Evolutionary conservation across 2,113 vertebrate species (phyloP), one percentile per base, ranked within the genome.

Genomic region (Haemorhous mexicanus): DNA sequence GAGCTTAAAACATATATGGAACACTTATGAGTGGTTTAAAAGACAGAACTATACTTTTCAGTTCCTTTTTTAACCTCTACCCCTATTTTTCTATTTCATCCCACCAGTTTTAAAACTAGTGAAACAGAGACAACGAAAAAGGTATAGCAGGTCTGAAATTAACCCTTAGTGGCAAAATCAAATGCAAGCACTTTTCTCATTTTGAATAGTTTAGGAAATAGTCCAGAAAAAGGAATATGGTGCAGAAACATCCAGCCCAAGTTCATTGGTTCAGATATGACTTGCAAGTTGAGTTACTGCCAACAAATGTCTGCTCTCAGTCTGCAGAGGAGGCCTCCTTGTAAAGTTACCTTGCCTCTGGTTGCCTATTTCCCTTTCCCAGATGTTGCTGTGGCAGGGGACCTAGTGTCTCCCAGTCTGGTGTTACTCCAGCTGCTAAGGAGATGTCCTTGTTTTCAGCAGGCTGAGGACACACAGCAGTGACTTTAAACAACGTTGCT

Each of bases 391-490:
- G 0, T 28, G 30, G 13, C 19, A 37, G 27, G 43, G 21, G 22
- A 39, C 46, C 2, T 8, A 9, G 14, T 49, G 11, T 46, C 35
- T 79, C 33, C 37, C 72, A 32, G 18, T 7, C 27, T 41, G 14
- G 20, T 37, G 61, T 23, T 37, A 13, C 32, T 91, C 46, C 63
- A 39, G 53, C 47, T 67, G 66, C 90, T 63, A 11, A 64, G 41
- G 1, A 23, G n/a, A 39, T 1, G 2, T 11, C 72, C 50, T 77
- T 0, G 0, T 39, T 53, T 28, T n/a, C 55, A 46, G n/a, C 1
- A 1, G 17, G 32, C 63, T 89, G 68, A 61, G 70, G 13, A 15
- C 52, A 9, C 64, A 5, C n/a, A 23, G 24, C 37, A 56, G 47
- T 7, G 6, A 41, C 18, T 27, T 56, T 37, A 32, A 27, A 28